Conservation (phyloP, 2,888 invertebrate species). For the Octonoba sinensis region DNA sequence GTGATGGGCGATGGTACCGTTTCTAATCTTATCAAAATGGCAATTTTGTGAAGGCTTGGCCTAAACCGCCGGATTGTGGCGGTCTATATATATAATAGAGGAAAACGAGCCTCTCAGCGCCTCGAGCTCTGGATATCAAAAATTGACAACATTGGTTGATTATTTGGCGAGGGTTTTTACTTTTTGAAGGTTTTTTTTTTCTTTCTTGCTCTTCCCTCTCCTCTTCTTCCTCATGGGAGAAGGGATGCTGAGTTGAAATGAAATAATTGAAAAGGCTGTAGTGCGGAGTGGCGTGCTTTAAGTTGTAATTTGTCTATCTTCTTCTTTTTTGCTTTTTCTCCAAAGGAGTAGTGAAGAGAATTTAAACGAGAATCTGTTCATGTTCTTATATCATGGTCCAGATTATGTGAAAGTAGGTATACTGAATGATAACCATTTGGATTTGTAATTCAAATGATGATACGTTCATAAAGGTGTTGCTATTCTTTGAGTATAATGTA, state of each 20-base stretch:
- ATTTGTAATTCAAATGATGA: too few relatives aligned
- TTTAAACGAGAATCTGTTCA: too few relatives aligned
- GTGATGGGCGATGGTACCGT: conserved; percentile 38
- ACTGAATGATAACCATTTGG: too few relatives aligned
- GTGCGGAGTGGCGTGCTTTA: not conserved
- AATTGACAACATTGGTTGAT: conserved; percentile 41
- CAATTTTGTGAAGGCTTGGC: conserved; percentile 28
- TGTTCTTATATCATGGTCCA: too few relatives aligned
- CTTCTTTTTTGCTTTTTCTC: too few relatives aligned
- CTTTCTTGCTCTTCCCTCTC: not conserved
- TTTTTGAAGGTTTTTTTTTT: conserved; percentile 3
- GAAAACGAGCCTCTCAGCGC: conserved; percentile 46
- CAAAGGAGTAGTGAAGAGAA: too few relatives aligned
- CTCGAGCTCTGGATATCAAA: conserved; percentile 33
- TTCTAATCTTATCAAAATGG: conserved; percentile 62
- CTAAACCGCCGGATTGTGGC: not conserved
- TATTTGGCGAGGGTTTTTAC: too few relatives aligned
- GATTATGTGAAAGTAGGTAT: too few relatives aligned
- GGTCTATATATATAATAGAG: conserved; percentile 29
- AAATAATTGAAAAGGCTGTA: conserved; percentile 17
- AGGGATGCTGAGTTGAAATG: not conserved
- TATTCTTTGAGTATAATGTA: too few relatives aligned
- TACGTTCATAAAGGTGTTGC: too few relatives aligned
- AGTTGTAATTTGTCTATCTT: too few relatives aligned
- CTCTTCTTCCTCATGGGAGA: not conserved